Evolutionary conservation across 2,888 invertebrate genomes (phyloP), one percentile per base, ranked within the genome.

Genomic region (Polydrusus tereticollis): DNA sequence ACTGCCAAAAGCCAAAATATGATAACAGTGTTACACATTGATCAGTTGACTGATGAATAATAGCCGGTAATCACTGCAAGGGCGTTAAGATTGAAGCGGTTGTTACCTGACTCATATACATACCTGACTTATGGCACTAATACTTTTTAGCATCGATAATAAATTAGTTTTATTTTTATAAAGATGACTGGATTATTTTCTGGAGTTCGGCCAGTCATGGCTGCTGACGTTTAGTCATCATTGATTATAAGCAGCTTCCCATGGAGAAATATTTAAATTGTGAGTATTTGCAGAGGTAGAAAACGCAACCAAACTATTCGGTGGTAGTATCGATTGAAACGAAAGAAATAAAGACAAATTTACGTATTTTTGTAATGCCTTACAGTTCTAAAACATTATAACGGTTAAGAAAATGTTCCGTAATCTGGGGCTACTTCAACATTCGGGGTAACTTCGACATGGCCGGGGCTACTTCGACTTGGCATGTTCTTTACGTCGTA

Each of bases 31-130:
- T 36, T 36, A 18, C 20, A 18, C 20, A 20, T 45, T 45, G 20
- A 45, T 45, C 45, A 45, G 50, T 26, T 50, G 50, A 14, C 5
- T 26, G n/a, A n/a, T 50, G 50, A 50, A 50, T 50, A 50, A 50
- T 50, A 26, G 26, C 50, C 14, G 26, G 18, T 18, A 16, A n/a
- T 50, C 26, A 26, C 23, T 50, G 23, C 50, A 50, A 26, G 26
- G 50, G 50, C 50, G 50, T 50, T 50, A 50, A 50, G 26, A 50
- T 26, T 50, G n/a, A 47, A 23, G n/a, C 47, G 23, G 23, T 47
- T 21, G 23, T n/a, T 47, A n/a, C 10, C 18, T 16, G 23, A 50
- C 14, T 26, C 10, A 50, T 23, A 50, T 41, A 36, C n/a, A n/a
- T 36, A 21, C 14, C 14, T 20, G n/a, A 21, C 10, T 10, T 14